Evolutionary conservation across 2,797 vertebrate species (phyloP).

Genomic region (Dendrocincla tyrannina): DNA sequence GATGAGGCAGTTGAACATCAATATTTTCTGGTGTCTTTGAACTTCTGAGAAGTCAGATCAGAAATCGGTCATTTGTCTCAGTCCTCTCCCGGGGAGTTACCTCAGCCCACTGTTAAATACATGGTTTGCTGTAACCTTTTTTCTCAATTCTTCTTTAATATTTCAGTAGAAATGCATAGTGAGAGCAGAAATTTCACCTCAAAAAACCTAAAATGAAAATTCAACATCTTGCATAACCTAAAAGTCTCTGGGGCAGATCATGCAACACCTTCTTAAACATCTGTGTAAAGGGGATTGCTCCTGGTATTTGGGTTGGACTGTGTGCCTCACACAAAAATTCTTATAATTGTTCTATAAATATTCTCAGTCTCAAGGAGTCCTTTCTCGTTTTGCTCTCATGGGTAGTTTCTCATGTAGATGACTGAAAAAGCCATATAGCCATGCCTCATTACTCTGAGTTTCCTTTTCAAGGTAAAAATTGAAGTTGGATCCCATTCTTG

Average conservation of each 20-base stretch:
- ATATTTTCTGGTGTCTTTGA: not conserved
- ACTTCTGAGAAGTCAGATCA: not conserved
- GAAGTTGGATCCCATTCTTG: not conserved
- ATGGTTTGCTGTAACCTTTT: not conserved
- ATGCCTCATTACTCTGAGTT: not conserved
- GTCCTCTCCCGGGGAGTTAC: not conserved
- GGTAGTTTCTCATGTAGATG: not conserved
- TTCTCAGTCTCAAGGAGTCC: not conserved
- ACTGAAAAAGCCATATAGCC: not conserved
- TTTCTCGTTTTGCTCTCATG: not conserved
- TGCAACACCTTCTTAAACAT: not conserved
- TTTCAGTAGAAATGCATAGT: not conserved
- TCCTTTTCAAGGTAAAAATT: not conserved
- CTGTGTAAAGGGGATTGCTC: not conserved
- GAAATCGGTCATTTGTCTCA: not conserved
- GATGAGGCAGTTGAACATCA: not conserved
- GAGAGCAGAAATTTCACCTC: not conserved
- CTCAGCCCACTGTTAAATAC: not conserved
- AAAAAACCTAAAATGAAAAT: not conserved
- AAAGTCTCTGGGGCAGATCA: not conserved
- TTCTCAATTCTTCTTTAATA: not conserved
- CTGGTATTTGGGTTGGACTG: not conserved
- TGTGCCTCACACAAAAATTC: not conserved
- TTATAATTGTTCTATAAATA: not conserved
- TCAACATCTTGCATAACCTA: not conserved